Conservation (phyloP, 2,797 vertebrate genomes). For the Pangasius macronema region DNA sequence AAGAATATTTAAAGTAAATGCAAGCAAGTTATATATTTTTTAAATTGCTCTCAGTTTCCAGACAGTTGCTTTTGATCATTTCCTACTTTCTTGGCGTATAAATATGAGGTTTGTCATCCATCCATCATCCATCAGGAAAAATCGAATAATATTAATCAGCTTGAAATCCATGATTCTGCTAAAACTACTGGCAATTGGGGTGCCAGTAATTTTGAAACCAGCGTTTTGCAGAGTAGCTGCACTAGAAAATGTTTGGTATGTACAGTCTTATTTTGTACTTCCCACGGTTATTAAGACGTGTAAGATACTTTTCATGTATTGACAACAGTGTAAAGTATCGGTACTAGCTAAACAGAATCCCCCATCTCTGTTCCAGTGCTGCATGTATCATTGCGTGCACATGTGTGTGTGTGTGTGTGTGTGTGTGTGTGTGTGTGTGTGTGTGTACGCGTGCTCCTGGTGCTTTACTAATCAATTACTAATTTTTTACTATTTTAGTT, state of each 20-base stretch:
- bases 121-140: background rate
- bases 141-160: background rate
- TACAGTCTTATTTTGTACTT: background rate
- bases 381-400: constrained; percentile 4
- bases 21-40: background rate
- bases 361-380: background rate
- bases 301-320: no score
- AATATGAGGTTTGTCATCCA: background rate
- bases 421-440: background rate
- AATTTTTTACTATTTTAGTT: constrained; percentile 6
- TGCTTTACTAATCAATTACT: constrained; percentile 10
- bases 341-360: no score
- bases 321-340: no score
- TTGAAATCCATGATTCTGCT: background rate
- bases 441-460: background rate
- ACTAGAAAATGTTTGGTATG: background rate
- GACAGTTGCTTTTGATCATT: background rate
- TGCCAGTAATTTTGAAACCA: background rate
- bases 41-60: background rate
- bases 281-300: no score
- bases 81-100: background rate
- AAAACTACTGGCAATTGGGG: background rate
- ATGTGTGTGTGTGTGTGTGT: background rate
- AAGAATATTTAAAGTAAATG: background rate
- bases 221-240: background rate